Evolutionary conservation across 2,888 invertebrate species (phyloP), one percentile per base, ranked within the genome.

Genomic region (Drosophila kuntzei): DNA sequence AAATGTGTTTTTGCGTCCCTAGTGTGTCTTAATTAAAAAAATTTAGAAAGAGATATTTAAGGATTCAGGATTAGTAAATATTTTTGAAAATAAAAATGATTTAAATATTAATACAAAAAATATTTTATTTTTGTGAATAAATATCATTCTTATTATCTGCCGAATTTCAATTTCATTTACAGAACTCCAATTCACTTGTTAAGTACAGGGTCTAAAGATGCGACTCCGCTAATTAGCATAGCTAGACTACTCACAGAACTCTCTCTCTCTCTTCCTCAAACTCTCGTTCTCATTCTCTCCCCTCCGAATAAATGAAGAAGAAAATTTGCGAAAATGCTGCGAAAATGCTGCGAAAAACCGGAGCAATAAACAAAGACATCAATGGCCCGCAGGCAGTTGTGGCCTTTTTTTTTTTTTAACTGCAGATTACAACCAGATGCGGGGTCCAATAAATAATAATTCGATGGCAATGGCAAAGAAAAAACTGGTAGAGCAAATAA

Each of bases 281-380:
- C 0, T n/a, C 27, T 25, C 44, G 7, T 4, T 22, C 25, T 41
- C 41, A 20, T 20, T 12, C 20, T n/a, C 20, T 37, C 3, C 9
- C 3, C 16, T 20, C 47, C 43, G 9, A 68, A 67, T 18, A 22
- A 39, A 25, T 3, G n/a, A 3, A 41, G 7, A 32, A 14, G 32
- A 47, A 18, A 16, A 29, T 47, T 47, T 18, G 47, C n/a, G 29
- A 54, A 46, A 61, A 51, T 49, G n/a, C n/a, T 47, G 47, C 46
- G 18, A 29, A 47, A 47, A 47, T 36, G 36, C 14, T 14, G 51
- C 18, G 29, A 51, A 25, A 67, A 76, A 82, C 70, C 79, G 63
- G 58, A 72, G 80, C 83, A 82, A 83, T 85, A 88, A 88, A 88
- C 86, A 88, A 87, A 82, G 86, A 83, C 88, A 86, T 88, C 88